Conservation (phyloP, 2,797 vertebrate species). For the Schizopygopsis malacanthus region DNA sequence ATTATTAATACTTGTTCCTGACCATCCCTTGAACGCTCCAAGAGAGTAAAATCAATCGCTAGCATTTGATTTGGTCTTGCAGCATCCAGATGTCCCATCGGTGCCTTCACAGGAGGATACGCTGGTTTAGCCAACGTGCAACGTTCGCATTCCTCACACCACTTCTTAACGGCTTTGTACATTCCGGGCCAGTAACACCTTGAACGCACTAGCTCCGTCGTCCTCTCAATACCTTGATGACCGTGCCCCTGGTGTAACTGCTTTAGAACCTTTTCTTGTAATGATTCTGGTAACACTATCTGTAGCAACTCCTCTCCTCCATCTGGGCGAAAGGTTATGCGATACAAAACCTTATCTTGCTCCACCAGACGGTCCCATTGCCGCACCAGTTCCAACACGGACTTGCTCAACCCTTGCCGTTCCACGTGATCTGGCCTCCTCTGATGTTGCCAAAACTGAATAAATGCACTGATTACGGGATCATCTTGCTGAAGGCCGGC, state of each 20-base stretch:
- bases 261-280: not conserved
- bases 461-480: not conserved
- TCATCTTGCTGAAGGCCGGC: not conserved
- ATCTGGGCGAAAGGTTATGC: not conserved
- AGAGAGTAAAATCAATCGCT: too few relatives aligned
- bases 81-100: not conserved
- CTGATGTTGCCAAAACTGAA: not conserved
- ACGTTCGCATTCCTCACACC: not conserved
- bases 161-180: slow-evolving; percentile 1
- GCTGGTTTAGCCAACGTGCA: not conserved
- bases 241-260: not conserved
- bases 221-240: not conserved
- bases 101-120: not conserved
- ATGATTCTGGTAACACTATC: not conserved
- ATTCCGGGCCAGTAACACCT: not conserved
- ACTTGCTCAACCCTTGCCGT: not conserved
- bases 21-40: not conserved
- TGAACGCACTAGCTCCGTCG: not conserved
- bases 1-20: not conserved
- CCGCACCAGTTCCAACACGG: not conserved
- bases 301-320: not conserved
- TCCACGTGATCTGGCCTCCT: not conserved
- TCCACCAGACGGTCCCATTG: not conserved
- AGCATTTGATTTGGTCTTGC: not conserved
- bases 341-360: not conserved